These are phyloP conservation scores for Falco concolor DNA, from an alignment of 2,797 vertebrate species.

Conservation along the genomic window DNA sequence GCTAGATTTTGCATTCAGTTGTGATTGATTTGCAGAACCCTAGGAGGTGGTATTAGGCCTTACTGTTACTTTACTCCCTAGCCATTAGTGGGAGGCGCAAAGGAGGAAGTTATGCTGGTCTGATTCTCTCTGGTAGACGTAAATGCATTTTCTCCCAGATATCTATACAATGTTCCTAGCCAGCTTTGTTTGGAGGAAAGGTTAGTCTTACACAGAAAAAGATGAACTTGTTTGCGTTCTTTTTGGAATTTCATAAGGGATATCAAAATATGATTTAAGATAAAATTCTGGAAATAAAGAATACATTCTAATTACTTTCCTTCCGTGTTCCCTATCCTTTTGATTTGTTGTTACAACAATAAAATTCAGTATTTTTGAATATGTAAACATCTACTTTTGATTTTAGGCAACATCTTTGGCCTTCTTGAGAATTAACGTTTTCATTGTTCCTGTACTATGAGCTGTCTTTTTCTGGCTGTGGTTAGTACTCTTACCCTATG, in stretches of 20 bases:
- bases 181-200: neutral
- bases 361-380: neutral
- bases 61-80: neutral
- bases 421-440: neutral
- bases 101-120: neutral
- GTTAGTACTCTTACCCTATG: neutral
- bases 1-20: neutral
- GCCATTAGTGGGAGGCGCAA: neutral
- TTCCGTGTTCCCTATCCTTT: neutral
- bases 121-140: neutral
- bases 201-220: neutral
- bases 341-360: neutral
- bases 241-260: neutral
- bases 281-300: neutral
- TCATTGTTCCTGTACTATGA: neutral
- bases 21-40: neutral
- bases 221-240: neutral
- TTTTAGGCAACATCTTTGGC: neutral
- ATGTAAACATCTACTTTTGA: neutral
- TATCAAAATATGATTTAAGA: neutral
- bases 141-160: neutral
- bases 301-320: neutral
- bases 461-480: neutral
- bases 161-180: neutral
- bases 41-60: neutral